Base-by-base conservation (phyloP, 92 coral and sea anemone genomes). In the Epizoanthus stellaris region DNA sequence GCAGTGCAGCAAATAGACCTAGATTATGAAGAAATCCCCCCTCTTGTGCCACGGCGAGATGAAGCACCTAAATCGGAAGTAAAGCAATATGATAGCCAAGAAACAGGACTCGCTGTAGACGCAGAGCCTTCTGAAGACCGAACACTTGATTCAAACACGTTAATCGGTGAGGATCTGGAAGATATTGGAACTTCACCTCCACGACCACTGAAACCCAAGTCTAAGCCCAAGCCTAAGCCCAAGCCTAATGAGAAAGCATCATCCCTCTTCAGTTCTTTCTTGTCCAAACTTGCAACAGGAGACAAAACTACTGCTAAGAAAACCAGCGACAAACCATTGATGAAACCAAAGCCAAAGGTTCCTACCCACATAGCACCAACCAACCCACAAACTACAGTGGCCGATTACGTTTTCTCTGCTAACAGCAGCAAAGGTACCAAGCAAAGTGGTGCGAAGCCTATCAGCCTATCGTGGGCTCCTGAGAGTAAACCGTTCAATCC, bases 21-120 rank as follows among this genome's bases (percentile, higher is more conserved):
- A 2, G 83, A 79, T 21, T 79, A 79, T 19, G 83, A 79, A 42
- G 83, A 79, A 23, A 79, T 79, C 49, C 47, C 83, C 11, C 83
- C 83, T n/a, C 6, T 64, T 8, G 30, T 79, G 12, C 83, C 73
- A 4, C 83, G 73, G 34, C 64, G 83, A 64, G 83, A 21, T 21
- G 72, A 42, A 21, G 9, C 43, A 19, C 58, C 60, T 5, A 40
- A 79, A 1, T 39, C 73, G 73, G 72, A 79, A 79, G 34, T 19
- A 9, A 39, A 14, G 4, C 43, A 79, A 9, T 8, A 7, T 9
- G 72, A 63, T 43, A 42, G 45, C 9, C 57, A 36, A 39, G 23
- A 19, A 60, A 19, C 20, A 12, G 17, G 9, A 2, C 42, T 21
- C 38, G 7, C 17, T 34, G 4, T 56, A 19, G 21, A 21, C 19